phyloP scores from a whole-genome alignment of 1,140 invertebrate genomes.

The Gryon sp. region DNA sequence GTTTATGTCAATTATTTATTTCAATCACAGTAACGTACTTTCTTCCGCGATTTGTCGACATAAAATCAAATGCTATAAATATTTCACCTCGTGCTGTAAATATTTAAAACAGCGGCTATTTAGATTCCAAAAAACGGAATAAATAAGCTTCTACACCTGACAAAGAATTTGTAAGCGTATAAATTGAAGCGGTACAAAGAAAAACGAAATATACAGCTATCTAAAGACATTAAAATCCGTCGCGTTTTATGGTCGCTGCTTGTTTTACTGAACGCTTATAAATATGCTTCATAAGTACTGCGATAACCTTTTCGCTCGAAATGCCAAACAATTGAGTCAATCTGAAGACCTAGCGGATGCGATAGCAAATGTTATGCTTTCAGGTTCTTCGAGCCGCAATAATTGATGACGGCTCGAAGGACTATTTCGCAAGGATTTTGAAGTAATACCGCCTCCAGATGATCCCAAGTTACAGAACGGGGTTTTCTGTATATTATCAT shows the following conservation, averaged over 20 bases:
- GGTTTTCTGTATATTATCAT: no score
- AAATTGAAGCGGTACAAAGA: not conserved
- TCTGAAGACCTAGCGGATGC: no score
- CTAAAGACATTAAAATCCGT: not conserved
- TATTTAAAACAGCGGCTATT: slow-evolving; percentile 2
- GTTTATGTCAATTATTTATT: slow-evolving; percentile 34
- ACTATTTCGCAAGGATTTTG: no score
- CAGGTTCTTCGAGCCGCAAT: no score
- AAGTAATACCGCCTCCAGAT: no score
- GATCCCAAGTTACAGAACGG: no score
- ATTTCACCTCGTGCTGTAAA: slow-evolving; percentile 1
- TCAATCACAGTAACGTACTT: not conserved
- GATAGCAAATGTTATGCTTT: no score
- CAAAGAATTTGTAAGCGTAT: slow-evolving; percentile 4
- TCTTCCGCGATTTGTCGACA: slow-evolving; percentile 4
- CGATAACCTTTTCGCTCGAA: not conserved
- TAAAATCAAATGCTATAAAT: slow-evolving; percentile 17
- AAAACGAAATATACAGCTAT: no score
- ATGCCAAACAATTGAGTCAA: not conserved
- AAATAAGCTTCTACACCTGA: slow-evolving; percentile 7
- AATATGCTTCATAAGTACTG: not conserved
- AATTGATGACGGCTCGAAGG: no score
- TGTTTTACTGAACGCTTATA: not conserved
- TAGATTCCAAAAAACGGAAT: slow-evolving; percentile 8
- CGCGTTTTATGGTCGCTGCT: not conserved